Evolutionary conservation across 1,140 invertebrate species (phyloP), one percentile per base, ranked within the genome.

Genomic region (Reticulitermes speratus): DNA sequence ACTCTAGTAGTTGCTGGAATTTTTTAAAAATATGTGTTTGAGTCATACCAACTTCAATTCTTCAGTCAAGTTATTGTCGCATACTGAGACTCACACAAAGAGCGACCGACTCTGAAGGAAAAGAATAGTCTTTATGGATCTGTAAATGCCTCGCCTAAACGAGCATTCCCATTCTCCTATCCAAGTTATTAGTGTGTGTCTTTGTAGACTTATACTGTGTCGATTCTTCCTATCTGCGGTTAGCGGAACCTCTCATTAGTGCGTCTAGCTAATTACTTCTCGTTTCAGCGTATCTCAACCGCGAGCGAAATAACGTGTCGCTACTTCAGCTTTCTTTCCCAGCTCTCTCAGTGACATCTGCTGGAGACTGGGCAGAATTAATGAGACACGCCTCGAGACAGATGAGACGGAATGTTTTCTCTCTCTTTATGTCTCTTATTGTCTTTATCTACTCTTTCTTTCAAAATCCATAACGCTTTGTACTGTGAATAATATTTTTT

Each of bases 331-430:
- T 75, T 75, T 75, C 25, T 75, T 75, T 6, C n/a, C 65, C 65
- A 30, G 6, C 25, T 75, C 65, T 55, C 65, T 30, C 65, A 75
- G 25, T 30, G 65, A 75, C 65, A 75, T 75, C 65, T 75, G 65
- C 65, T 75, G n/a, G n/a, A 75, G 65, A 75, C 65, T 75, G n/a
- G 25, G 16, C 65, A 75, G 65, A 75, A 75, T 75, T 75, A 75
- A 75, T 75, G 25, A 75, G 65, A 75, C 25, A n/a, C 11, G 65
- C 65, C 65, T 75, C 65, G n/a, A 75, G 65, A 75, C 65, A 75
- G 65, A 75, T 2, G n/a, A 75, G n/a, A 75, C 16, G 25, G n/a
- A 25, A 30, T 14, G 14, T 0, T 55, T 21, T 55, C n/a, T 75
- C n/a, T 75, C n/a, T 75, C 65, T 9, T 75, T 30, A 25, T 3